Evolutionary conservation across 2,888 invertebrate species (phyloP), one percentile per base, ranked within the genome.

Genomic region (Schizotus pectinicornis): DNA sequence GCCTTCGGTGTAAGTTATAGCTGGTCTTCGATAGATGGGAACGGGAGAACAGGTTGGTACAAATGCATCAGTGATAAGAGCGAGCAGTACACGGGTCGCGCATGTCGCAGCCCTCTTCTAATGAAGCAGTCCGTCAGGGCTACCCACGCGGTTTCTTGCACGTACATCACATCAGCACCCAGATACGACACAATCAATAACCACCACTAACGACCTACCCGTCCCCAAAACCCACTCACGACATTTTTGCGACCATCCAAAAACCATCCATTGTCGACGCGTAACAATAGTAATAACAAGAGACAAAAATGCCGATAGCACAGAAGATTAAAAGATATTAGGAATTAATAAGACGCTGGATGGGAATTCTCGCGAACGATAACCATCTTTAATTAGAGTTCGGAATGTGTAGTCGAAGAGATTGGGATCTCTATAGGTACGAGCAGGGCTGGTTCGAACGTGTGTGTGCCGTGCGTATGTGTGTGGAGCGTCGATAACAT

Each of bases 71-170:
- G 74, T 74, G 78, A 79, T 77, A 76, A 71, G 74, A 71, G 69
- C 70, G 71, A 74, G 75, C 73, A 73, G 71, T 75, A 79, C 79
- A 78, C 75, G 77, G 74, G 70, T 75, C 74, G 78, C 69, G 73
- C 77, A 77, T 77, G 77, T 76, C 65, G 71, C 65, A 65, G 65
- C 69, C 62, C 68, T 67, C 65, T 73, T 74, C 76, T 79, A 79
- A 79, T 79, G 78, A 79, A 79, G 79, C 78, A 79, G 78, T 79
- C 74, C 75, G 74, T 78, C 77, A 78, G 61, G 57, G 57, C 74
- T 62, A 62, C 76, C 77, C 74, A 75, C 76, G 73, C 74, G 52
- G 59, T 53, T 55, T 55, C 51, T 55, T 56, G 48, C 39, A 53
- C 71, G 70, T 74, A 74, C 70, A 72, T 76, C 72, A 75, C 73